phyloP scores from a whole-genome alignment of 2,888 invertebrate species.

The Orthonychiurus folsomi region DNA sequence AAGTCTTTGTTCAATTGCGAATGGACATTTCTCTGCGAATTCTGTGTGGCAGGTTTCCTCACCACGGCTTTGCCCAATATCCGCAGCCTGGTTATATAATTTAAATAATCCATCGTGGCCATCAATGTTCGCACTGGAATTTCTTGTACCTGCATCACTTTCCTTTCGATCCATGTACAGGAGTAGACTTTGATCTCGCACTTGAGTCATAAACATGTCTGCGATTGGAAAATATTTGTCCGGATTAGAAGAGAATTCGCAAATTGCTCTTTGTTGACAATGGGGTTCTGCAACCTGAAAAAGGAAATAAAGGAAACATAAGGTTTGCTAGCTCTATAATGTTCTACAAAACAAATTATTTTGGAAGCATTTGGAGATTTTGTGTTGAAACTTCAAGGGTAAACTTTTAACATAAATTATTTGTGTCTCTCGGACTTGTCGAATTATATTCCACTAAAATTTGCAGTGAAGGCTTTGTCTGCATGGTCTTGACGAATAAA shows the following conservation, averaged over 20 bases:
- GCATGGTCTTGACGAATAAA: no score
- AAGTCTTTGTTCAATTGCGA: conserved; percentile 35
- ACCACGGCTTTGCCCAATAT: conserved; percentile 32
- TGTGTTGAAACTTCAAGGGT: no score
- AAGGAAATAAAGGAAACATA: not conserved
- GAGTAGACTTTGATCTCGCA: conserved; percentile 11
- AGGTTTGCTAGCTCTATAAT: not conserved
- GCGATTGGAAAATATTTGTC: conserved; percentile 37
- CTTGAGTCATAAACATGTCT: conserved; percentile 35
- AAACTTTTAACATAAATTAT: no score
- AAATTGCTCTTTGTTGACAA: conserved; percentile 40
- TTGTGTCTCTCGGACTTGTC: no score
- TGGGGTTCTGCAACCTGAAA: conserved; percentile 36
- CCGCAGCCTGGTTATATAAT: conserved; percentile 33
- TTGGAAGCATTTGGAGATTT: no score
- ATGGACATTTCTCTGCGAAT: conserved; percentile 31
- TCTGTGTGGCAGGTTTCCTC: conserved; percentile 26
- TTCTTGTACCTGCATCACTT: conserved; percentile 6
- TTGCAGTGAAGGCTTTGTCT: no score
- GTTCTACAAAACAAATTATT: no score
- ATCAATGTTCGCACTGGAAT: not conserved
- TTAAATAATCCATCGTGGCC: conserved; percentile 28
- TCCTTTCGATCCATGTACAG: not conserved
- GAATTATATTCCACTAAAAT: no score
- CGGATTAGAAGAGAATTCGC: conserved; percentile 40